These are phyloP conservation scores for Eristalinus aeneus DNA, from an alignment of 2,888 invertebrate species.

Conservation along the genomic window DNA sequence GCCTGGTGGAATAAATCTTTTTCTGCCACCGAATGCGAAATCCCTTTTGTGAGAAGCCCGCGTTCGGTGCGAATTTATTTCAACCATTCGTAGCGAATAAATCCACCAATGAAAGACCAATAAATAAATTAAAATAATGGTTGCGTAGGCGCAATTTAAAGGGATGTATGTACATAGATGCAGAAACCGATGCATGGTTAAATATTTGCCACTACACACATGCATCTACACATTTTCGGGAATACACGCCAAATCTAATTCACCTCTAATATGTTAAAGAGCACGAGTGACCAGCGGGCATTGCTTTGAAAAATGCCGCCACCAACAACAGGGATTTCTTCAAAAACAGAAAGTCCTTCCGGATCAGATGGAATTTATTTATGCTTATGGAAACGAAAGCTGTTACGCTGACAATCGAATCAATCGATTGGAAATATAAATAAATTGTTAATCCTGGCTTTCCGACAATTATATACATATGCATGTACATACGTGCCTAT, in stretches of 20 bases:
- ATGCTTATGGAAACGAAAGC: background rate
- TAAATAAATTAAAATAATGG: conserved; percentile 80
- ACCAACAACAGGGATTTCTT: background rate
- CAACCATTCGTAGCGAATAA: conserved; percentile 77
- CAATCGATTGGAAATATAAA: conserved; percentile 70
- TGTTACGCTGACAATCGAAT: conserved; percentile 57
- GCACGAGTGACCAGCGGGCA: conserved; percentile 15
- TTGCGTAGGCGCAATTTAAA: conserved; percentile 71
- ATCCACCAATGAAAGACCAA: conserved; percentile 79
- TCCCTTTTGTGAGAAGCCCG: conserved; percentile 58
- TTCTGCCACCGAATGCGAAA: conserved; percentile 65
- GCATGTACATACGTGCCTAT: background rate
- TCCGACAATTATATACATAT: background rate
- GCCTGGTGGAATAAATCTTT: conserved; percentile 64
- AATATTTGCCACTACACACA: conserved; percentile 12
- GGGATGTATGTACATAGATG: conserved; percentile 58
- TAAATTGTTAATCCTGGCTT: conserved; percentile 37
- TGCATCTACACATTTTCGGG: conserved; percentile 21
- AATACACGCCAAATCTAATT: conserved; percentile 64
- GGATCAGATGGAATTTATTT: background rate
- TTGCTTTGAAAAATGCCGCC: conserved; percentile 53
- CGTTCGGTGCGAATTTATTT: conserved; percentile 64
- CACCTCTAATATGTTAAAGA: conserved; percentile 34
- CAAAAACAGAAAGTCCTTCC: background rate
- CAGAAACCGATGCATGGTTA: conserved; percentile 13